phyloP scores from a whole-genome alignment of 2,797 vertebrate genomes.

The Aldrovandia affinis region DNA sequence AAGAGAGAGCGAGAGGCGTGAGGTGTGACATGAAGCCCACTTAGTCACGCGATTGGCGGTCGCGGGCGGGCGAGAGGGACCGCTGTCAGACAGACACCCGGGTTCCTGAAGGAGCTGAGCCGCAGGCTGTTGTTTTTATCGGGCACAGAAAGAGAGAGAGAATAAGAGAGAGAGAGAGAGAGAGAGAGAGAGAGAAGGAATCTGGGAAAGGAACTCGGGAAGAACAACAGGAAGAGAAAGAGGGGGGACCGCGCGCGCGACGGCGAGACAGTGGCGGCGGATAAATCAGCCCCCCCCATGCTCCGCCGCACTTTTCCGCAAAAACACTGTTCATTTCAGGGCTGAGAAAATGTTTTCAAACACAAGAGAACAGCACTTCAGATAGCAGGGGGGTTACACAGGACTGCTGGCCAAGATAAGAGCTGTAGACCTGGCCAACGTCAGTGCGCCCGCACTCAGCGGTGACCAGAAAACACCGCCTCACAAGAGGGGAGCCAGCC shows the following conservation, averaged over 20 bases:
- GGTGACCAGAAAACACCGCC: not conserved
- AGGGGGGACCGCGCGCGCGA: constrained; percentile 68
- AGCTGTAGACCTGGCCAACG: not conserved
- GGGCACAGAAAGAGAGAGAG: not conserved
- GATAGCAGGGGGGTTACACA: constrained; percentile 18
- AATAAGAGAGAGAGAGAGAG: constrained; percentile 48
- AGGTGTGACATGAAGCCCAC: not conserved
- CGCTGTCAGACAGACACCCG: not conserved
- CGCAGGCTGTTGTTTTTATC: not conserved
- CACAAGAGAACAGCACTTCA: not conserved
- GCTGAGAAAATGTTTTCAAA: constrained; percentile 37
- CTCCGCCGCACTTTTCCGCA: constrained; percentile 67
- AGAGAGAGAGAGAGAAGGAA: constrained; percentile 5
- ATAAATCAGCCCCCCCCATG: constrained; percentile 68
- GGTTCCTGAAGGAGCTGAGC: not conserved
- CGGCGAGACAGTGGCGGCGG: constrained; percentile 74
- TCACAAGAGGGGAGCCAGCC: not conserved
- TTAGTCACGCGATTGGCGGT: not conserved
- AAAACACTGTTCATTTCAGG: constrained; percentile 73
- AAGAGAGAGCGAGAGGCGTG: not conserved
- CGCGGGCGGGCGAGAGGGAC: not conserved
- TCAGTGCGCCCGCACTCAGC: not conserved
- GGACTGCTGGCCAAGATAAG: constrained; percentile 30
- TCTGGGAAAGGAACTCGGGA: constrained; percentile 75
- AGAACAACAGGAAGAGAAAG: constrained; percentile 81